A percentile compares a stretch with the other conserved stretches of the same genome.
These are phyloP conservation scores for Dasyurus viverrinus DNA, from an alignment of 2,113 vertebrate species.

Conservation along the genomic window DNA sequence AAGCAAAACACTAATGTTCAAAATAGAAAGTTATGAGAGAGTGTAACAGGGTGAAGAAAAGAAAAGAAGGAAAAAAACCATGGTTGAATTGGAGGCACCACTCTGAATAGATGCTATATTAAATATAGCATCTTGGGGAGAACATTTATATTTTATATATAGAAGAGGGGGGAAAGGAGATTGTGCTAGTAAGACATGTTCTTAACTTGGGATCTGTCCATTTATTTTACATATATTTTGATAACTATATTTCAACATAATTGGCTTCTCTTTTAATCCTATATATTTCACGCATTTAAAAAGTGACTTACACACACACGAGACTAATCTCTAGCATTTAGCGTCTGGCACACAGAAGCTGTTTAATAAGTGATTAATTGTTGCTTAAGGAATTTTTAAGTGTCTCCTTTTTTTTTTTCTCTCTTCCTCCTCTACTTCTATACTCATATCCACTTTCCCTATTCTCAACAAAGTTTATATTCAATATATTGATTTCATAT, in stretches of 20 bases:
- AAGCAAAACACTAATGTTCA: not conserved
- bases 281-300: not conserved
- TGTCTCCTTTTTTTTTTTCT: no score
- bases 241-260: not conserved
- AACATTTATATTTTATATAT: not conserved
- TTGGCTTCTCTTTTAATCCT: not conserved
- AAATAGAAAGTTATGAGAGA: no score
- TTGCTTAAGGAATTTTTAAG: not conserved
- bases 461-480: slow-evolving; percentile 18
- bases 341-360: not conserved
- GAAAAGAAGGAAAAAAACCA: not conserved
- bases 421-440: not conserved
- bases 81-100: no score
- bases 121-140: not conserved
- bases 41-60: not conserved
- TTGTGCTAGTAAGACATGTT: not conserved
- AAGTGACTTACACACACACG: not conserved
- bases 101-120: not conserved
- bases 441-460: not conserved
- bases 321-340: not conserved
- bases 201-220: not conserved
- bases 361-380: not conserved
- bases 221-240: not conserved
- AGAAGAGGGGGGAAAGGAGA: not conserved
- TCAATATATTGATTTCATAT: slow-evolving; percentile 12